A percentile compares a stretch with the other conserved stretches of the same genome.
phyloP scores from a whole-genome alignment of 1,140 invertebrate species.

The Laupala kohalensis region DNA sequence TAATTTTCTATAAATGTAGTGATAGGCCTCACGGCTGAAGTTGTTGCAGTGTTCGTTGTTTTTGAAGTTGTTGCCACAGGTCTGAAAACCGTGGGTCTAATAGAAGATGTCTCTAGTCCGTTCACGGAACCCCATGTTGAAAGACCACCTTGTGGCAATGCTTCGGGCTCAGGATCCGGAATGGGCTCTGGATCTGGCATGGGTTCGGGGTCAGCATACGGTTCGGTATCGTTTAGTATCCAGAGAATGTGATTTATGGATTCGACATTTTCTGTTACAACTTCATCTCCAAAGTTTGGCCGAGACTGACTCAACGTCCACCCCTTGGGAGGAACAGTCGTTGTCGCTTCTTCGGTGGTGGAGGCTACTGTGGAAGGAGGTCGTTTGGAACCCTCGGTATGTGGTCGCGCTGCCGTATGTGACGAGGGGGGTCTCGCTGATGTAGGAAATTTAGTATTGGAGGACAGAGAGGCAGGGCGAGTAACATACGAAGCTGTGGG shows the following conservation, averaged over 20 bases:
- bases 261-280: background rate
- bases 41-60: slow-evolving; percentile 16
- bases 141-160: slow-evolving; percentile 12
- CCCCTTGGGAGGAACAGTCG: background rate
- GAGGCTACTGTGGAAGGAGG: background rate
- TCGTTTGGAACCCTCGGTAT: too few species aligned
- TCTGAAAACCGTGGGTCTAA: slow-evolving; percentile 21
- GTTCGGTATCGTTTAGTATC: slow-evolving; percentile 4
- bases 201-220: background rate
- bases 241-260: slow-evolving; percentile 13
- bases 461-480: background rate
- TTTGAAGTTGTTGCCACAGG: slow-evolving; percentile 16
- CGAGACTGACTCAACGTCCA: background rate
- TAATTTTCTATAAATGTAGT: slow-evolving; percentile 25
- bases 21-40: slow-evolving; percentile 23
- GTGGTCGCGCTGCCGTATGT: background rate
- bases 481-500: background rate
- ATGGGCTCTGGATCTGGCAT: slow-evolving; percentile 8
- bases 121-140: slow-evolving; percentile 36
- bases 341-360: background rate
- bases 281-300: background rate
- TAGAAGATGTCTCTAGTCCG: slow-evolving; percentile 10
- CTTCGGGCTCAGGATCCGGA: slow-evolving; percentile 12
- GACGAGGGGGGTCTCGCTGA: background rate
- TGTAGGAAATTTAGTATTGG: background rate